phyloP scores from a whole-genome alignment of 2,797 vertebrate species.

The Chrosomus eos region DNA sequence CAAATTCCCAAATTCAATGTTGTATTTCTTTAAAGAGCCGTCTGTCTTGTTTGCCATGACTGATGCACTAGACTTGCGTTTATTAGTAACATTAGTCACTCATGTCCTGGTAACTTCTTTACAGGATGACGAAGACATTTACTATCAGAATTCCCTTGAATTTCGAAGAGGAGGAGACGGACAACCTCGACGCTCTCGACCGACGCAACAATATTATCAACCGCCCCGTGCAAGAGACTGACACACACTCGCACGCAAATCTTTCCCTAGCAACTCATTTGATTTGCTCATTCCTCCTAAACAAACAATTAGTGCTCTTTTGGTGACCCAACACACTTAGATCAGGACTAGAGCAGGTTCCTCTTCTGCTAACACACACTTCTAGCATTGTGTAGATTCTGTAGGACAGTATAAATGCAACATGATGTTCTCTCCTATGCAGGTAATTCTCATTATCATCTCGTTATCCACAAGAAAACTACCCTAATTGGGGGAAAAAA shows the following conservation, averaged over 20 bases:
- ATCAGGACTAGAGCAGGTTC: constrained; percentile 3
- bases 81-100: not conserved
- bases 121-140: constrained; percentile 91
- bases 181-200: constrained; percentile 89
- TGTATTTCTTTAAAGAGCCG: not conserved
- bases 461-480: constrained; percentile 3
- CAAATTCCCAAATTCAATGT: not conserved
- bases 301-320: not conserved
- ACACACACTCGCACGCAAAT: constrained; percentile 59
- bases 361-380: constrained; percentile 1
- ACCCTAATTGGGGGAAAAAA: not conserved
- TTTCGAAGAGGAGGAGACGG: constrained; percentile 95
- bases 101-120: constrained; percentile 10
- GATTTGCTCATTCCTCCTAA: not conserved
- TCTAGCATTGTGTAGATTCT: constrained; percentile 11
- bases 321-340: not conserved
- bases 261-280: not conserved
- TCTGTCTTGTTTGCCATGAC: not conserved
- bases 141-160: constrained; percentile 92
- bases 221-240: constrained; percentile 95
- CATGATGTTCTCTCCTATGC: constrained; percentile 17
- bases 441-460: constrained; percentile 17
- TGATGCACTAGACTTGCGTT: not conserved
- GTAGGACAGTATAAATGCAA: constrained; percentile 6
- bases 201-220: constrained; percentile 97